phyloP scores from a whole-genome alignment of 2,888 invertebrate genomes.

The Agonum fuliginosum region DNA sequence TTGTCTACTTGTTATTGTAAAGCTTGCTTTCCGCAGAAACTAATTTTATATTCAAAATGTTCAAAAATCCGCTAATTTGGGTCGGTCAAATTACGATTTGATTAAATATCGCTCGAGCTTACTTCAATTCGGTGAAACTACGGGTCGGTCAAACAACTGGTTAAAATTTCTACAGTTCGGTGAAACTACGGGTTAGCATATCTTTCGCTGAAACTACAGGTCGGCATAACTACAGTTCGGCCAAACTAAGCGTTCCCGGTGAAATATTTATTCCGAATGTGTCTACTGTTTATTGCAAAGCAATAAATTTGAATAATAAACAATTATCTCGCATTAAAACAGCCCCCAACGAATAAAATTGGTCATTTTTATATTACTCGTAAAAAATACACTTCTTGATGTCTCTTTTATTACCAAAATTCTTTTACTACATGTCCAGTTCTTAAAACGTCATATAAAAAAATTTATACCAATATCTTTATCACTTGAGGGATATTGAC shows the following conservation, averaged over 20 bases:
- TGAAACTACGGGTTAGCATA: not conserved
- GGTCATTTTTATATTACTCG: constrained; percentile 25
- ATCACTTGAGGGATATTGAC: constrained; percentile 23
- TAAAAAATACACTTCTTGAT: constrained; percentile 33
- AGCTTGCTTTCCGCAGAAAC: too few species aligned
- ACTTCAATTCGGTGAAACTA: too few species aligned
- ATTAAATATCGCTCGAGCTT: too few species aligned
- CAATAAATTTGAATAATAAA: constrained; percentile 34
- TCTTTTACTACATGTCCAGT: not conserved
- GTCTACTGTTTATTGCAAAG: not conserved
- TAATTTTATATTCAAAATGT: too few species aligned
- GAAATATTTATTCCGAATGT: not conserved
- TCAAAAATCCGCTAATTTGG: too few species aligned
- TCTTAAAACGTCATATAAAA: constrained; percentile 27
- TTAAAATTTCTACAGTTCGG: too few species aligned
- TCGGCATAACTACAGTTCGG: too few species aligned
- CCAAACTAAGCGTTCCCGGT: not conserved
- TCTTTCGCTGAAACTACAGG: too few species aligned
- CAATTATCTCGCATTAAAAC: constrained; percentile 18
- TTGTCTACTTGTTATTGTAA: too few species aligned
- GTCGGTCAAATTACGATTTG: too few species aligned
- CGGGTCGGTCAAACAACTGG: too few species aligned
- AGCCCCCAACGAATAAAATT: constrained; percentile 16
- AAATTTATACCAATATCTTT: constrained; percentile 25
- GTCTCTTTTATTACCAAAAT: constrained; percentile 29